Conservation (phyloP, 2,888 invertebrate species). For the Tanytarsus gracilentus region DNA sequence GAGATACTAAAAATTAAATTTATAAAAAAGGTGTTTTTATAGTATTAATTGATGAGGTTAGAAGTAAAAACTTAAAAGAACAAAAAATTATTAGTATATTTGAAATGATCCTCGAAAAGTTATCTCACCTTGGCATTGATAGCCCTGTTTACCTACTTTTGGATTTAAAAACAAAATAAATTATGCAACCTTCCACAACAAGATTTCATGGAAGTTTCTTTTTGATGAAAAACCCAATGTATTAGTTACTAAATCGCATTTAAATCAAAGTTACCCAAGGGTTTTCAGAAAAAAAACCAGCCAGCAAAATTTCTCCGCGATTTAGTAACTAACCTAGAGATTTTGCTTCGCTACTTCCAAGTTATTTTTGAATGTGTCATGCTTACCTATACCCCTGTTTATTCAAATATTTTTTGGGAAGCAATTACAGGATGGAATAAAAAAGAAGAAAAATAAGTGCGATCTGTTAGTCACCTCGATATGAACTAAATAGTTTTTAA, state of each 20-base stretch:
- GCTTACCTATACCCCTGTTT: constrained; percentile 29
- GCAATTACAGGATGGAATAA: constrained; percentile 18
- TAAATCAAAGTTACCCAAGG: no score
- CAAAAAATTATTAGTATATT: constrained; percentile 29
- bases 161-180: constrained; percentile 39
- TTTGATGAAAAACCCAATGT: no score
- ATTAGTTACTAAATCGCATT: no score
- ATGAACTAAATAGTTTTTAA: not conserved
- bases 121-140: constrained; percentile 87
- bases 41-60: not conserved
- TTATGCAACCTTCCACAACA: no score
- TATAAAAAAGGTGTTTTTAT: constrained; percentile 33
- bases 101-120: not conserved
- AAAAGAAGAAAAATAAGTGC: constrained; percentile 16
- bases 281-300: no score
- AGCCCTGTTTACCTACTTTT: constrained; percentile 60
- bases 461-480: constrained; percentile 1
- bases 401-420: not conserved
- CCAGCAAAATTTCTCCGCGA: no score
- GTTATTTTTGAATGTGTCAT: no score
- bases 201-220: no score
- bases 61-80: constrained; percentile 2
- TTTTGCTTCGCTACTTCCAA: no score
- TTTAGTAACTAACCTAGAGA: no score
- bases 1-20: constrained; percentile 41